These are phyloP conservation scores for Thumatha senex DNA, from an alignment of 2,888 invertebrate species.

Conservation along the genomic window DNA sequence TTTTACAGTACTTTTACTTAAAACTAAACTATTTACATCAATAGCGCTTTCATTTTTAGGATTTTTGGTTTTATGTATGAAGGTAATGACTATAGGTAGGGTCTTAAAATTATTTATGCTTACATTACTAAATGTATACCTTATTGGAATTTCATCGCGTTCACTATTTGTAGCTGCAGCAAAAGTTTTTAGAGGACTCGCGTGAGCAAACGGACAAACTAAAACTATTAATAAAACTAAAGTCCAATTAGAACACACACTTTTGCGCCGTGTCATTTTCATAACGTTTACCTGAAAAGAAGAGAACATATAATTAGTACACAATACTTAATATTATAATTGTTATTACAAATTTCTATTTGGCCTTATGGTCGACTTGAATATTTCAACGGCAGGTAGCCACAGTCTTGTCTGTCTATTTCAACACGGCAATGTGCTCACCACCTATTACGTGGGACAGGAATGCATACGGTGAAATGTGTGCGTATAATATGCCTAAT, in stretches of 20 bases:
- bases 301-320: slow-evolving; percentile 29
- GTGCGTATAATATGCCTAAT: too few relatives aligned
- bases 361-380: too few relatives aligned
- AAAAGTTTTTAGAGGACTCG: slow-evolving; percentile 66
- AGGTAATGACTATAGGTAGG: slow-evolving; percentile 47
- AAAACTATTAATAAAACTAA: slow-evolving; percentile 70
- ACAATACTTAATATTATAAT: too few relatives aligned
- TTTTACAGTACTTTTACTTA: background rate
- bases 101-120: slow-evolving; percentile 36
- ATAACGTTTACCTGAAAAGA: slow-evolving; percentile 68
- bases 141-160: slow-evolving; percentile 54
- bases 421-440: too few relatives aligned
- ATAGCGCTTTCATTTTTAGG: slow-evolving; percentile 4
- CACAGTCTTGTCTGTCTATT: too few relatives aligned
- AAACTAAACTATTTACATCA: background rate
- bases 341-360: too few relatives aligned
- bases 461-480: too few relatives aligned
- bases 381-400: too few relatives aligned
- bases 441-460: too few relatives aligned
- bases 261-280: slow-evolving; percentile 72
- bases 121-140: slow-evolving; percentile 62
- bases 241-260: slow-evolving; percentile 72
- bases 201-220: slow-evolving; percentile 59
- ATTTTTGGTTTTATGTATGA: slow-evolving; percentile 28
- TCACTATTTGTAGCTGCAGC: slow-evolving; percentile 41